Evolutionary conservation across 2,113 vertebrate species (phyloP), one percentile per base, ranked within the genome.

Genomic region (Romanogobio albipinnatus): DNA sequence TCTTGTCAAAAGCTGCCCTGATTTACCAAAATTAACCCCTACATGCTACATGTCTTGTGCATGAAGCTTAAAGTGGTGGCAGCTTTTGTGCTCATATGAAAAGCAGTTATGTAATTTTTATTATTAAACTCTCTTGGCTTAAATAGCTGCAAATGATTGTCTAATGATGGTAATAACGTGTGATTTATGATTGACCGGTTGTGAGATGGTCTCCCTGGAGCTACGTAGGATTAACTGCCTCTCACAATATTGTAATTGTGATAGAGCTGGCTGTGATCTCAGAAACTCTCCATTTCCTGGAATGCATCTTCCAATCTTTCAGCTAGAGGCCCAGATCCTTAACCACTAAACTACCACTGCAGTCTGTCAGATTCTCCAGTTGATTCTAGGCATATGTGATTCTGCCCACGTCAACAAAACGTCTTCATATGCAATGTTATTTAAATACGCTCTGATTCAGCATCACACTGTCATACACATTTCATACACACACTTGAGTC

Each of bases 241-340:
- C 49, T 33, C 66, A 58, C 81, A 70, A 82, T 29, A 82, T 19
- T 53, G 47, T 45, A 56, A 49, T 71, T 13, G 66, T 82, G 80
- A 82, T 71, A 56, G 33, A 82, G 49, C 81, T 82, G 64, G 81
- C 29, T 71, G 66, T 82, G 81, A 56, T 82, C 81, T 71, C 64
- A 71, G 64, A 71, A 71, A 56, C 59, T 39, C 61, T 82, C 62
- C 0, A 11, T 70, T 71, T 82, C 81, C 81, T 82, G 81, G 81
- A 82, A 82, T 70, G 39, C 19, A 71, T 82, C 81, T 71, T 73
- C 17, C 19, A 29, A 7, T 70, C 45, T 15, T 70, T 82, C 26
- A 82, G 43, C 45, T 70, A 58, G 47, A 56, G 49, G 64, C 7
- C 64, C 49, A 53, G 24, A 36, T 33, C 53, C 13, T 66, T 81